phyloP scores from a whole-genome alignment of 2,113 vertebrate species.

The Myxocyprinus asiaticus region DNA sequence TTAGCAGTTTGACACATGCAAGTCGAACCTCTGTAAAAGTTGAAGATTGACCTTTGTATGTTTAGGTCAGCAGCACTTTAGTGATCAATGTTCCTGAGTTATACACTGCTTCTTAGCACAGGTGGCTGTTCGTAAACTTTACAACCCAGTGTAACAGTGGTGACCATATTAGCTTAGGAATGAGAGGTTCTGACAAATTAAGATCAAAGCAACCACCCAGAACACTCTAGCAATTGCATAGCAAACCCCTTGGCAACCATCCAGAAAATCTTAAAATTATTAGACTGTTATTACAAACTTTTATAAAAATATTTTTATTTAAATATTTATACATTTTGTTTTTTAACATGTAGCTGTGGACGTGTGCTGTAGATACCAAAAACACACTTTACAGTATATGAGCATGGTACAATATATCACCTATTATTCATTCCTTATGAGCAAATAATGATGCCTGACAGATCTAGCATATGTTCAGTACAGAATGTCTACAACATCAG shows the following conservation, averaged over 20 bases:
- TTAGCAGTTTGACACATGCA: conserved; percentile 3
- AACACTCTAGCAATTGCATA: too few relatives aligned
- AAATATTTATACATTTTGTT: too few relatives aligned
- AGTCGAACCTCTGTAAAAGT: background rate
- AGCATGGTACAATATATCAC: background rate
- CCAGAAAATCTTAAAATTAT: too few relatives aligned
- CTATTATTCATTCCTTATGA: background rate
- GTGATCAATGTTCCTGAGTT: background rate
- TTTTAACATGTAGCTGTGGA: too few relatives aligned
- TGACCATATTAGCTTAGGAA: background rate
- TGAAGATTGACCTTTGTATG: conserved; percentile 7
- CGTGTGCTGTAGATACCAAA: too few relatives aligned
- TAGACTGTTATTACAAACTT: too few relatives aligned
- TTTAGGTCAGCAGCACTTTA: background rate
- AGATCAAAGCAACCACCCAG: background rate
- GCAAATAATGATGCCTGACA: background rate
- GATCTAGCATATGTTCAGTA: background rate
- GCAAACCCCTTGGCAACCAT: too few relatives aligned
- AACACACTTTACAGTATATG: background rate
- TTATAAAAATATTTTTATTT: too few relatives aligned
- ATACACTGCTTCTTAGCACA: background rate
- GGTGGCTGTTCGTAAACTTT: background rate
- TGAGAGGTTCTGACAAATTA: background rate
- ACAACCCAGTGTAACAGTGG: background rate
- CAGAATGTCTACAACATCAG: background rate